Evolutionary conservation across 2,113 vertebrate species (phyloP).

Genomic region (Trogon melanurus): DNA sequence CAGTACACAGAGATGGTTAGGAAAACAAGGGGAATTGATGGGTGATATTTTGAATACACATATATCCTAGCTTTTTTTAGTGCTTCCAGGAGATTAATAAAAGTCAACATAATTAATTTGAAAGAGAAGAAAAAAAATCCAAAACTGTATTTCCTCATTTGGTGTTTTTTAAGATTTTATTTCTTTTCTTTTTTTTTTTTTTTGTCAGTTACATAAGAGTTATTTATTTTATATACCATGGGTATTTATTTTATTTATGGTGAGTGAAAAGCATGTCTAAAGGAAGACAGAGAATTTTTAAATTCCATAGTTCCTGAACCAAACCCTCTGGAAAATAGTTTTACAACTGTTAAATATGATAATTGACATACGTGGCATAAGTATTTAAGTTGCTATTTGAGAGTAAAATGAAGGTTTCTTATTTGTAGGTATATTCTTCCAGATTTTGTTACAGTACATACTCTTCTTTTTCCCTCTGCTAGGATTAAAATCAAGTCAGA

Average conservation of each 20-base stretch:
- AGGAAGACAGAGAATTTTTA: not conserved
- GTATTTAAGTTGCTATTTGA: not conserved
- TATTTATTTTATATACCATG: not conserved
- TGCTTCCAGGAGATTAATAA: not conserved
- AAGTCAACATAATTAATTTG: not conserved
- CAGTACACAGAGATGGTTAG: not conserved
- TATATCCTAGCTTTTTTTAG: not conserved
- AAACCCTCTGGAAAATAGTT: not conserved
- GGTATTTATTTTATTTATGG: not conserved
- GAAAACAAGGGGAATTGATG: not conserved
- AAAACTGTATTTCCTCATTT: accelerated
- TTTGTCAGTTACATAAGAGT: not conserved
- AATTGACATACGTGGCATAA: not conserved
- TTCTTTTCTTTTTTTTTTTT: not conserved
- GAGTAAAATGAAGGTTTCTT: not conserved
- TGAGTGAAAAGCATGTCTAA: not conserved
- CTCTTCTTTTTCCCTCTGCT: not conserved
- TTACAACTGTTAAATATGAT: not conserved
- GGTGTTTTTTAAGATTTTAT: not conserved
- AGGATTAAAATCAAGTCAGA: not conserved
- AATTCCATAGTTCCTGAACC: not conserved
- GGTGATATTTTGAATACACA: not conserved
- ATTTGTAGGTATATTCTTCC: not conserved
- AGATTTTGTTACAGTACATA: not conserved
- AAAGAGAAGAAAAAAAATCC: not conserved